phyloP scores from a whole-genome alignment of 1,140 invertebrate genomes.

The Cotesia typhae region DNA sequence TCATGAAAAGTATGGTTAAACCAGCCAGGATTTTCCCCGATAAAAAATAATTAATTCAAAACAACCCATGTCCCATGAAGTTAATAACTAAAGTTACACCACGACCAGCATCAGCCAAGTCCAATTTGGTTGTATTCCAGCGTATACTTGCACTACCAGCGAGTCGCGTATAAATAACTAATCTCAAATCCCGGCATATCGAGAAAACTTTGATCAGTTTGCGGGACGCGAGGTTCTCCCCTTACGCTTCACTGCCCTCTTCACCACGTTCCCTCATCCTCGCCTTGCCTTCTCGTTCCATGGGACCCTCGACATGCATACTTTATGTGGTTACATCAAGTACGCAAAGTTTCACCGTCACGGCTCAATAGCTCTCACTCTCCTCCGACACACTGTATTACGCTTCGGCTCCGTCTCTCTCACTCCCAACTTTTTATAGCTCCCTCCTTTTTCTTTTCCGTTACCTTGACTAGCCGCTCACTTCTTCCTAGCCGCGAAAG shows the following conservation, averaged over 20 bases:
- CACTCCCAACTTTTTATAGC: conserved; percentile 1
- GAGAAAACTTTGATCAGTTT: conserved; percentile 58
- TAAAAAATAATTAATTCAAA: conserved; percentile 8
- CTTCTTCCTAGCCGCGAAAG: conserved; percentile 11
- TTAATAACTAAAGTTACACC: conserved; percentile 35
- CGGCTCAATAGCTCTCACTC: conserved; percentile 21
- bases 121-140: conserved; percentile 27
- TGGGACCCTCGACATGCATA: conserved; percentile 50
- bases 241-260: not conserved
- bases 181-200: conserved; percentile 55
- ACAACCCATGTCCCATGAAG: not conserved
- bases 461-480: conserved; percentile 2
- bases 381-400: not conserved
- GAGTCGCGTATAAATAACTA: conserved; percentile 53
- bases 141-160: conserved; percentile 28
- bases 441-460: not conserved
- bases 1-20: no score
- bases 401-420: not conserved
- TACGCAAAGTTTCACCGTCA: conserved; percentile 41
- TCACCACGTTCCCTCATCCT: not conserved
- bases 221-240: conserved; percentile 28
- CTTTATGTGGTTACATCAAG: conserved; percentile 49
- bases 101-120: conserved; percentile 20
- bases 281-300: not conserved
- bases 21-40: not conserved